Evolutionary conservation across 2,113 vertebrate species (phyloP), one percentile per base, ranked within the genome.

Genomic region (Hyperoodon ampullatus): DNA sequence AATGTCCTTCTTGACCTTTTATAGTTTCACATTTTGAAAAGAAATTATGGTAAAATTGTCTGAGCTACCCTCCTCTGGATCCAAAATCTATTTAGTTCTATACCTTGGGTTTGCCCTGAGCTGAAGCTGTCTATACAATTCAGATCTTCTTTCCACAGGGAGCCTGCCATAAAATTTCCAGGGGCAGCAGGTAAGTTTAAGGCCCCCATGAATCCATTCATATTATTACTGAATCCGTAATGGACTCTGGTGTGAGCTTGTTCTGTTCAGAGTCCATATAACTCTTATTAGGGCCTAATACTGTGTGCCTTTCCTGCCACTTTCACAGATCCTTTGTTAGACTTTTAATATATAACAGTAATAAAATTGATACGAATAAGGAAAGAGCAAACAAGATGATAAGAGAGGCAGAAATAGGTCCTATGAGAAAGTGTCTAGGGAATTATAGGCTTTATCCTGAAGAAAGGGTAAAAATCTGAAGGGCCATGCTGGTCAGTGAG

Each of bases 21-120:
- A 71, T 92, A 95, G 95, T 94, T 96, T 95, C 72, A 94, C 81
- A 55, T 84, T 94, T 74, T 89, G 88, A 95, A 96, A 97, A 68
- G 71, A 97, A 97, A 94, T 96, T 88, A 88, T 44, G 9, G 39
- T 94, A 81, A 97, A 94, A 94, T 93, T 88, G 58, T 81, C 75
- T 55, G 71, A 93, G 26, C 42, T 77, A 58, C 60, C 63, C n/a
- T 88, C 68, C 55, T 83, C 89, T 88, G 77, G 72, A 86, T 66
- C 81, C 53, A 39, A 61, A 68, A 26, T 42, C 50, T 86, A 71
- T 78, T 28, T 77, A 44, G 58, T 78, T 82, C 21, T n/a, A 3
- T 53, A 16, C 58, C 16, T 71, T 28, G 18, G 58, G 30, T 35
- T 94, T 88, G 30, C 55, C 19, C 26, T 58, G n/a, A 61, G 21